These are phyloP conservation scores for Sebastes melanostomus DNA, from an alignment of 2,797 vertebrate genomes.

Conservation along the genomic window DNA sequence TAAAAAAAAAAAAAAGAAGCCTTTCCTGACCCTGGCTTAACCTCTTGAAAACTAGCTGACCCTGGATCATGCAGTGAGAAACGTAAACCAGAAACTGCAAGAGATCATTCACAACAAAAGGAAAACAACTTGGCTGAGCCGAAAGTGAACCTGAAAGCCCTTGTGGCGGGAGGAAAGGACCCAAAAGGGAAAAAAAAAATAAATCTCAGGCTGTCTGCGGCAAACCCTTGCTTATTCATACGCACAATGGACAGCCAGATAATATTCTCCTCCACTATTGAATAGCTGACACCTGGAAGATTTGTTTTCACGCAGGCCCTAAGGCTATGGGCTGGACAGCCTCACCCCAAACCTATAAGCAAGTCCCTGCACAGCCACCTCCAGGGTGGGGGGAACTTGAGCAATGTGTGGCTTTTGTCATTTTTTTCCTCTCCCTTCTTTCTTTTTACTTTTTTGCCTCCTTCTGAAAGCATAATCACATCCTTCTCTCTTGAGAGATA, in stretches of 20 bases:
- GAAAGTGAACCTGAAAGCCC: conserved; percentile 53
- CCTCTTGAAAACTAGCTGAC: not conserved
- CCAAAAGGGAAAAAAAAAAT: not conserved
- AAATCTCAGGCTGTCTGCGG: conserved; percentile 68
- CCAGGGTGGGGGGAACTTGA: conserved; percentile 65
- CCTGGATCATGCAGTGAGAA: not conserved
- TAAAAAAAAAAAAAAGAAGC: not conserved
- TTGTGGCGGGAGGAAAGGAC: conserved; percentile 38
- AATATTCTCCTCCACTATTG: conserved; percentile 71
- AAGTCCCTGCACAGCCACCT: conserved; percentile 76
- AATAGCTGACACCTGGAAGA: conserved; percentile 79
- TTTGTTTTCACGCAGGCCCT: conserved; percentile 78
- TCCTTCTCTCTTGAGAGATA: conserved; percentile 77
- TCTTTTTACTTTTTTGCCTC: conserved; percentile 45
- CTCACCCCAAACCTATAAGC: conserved; percentile 73
- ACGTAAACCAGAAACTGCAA: not conserved
- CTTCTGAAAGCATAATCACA: conserved; percentile 75
- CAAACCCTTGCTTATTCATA: conserved; percentile 70
- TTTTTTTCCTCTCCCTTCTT: conserved; percentile 25
- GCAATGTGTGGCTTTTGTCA: conserved; percentile 75
- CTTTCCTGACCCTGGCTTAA: not conserved
- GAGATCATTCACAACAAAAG: not conserved
- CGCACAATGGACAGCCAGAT: conserved; percentile 69
- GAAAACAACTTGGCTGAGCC: not conserved
- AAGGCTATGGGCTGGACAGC: conserved; percentile 62